These are phyloP conservation scores for Sesia apiformis DNA, from an alignment of 2,888 invertebrate species.

Conservation along the genomic window DNA sequence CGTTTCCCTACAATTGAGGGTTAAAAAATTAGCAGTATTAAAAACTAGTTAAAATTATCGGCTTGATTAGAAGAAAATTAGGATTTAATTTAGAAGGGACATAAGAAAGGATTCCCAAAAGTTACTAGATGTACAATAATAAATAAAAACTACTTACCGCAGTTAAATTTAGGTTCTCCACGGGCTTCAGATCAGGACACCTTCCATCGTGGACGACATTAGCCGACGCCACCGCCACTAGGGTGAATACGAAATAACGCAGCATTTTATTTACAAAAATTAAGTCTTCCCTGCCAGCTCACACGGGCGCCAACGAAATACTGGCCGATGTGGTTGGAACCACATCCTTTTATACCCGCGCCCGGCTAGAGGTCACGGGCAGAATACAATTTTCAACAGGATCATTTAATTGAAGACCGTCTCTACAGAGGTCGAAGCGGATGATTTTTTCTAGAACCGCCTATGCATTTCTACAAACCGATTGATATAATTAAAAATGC, in stretches of 20 bases:
- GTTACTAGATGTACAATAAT: neutral
- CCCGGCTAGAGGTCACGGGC: slow-evolving; percentile 42
- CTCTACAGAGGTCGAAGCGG: slow-evolving; percentile 12
- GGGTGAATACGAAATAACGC: slow-evolving; percentile 25
- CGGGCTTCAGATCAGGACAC: slow-evolving; percentile 44
- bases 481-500: neutral
- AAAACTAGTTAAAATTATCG: too few species aligned
- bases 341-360: slow-evolving; percentile 38
- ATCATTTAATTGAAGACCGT: slow-evolving; percentile 37
- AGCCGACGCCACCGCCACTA: slow-evolving; percentile 39
- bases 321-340: slow-evolving; percentile 19
- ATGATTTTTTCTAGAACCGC: slow-evolving; percentile 20
- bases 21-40: too few species aligned
- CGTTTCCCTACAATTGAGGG: too few species aligned
- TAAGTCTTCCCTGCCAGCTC: slow-evolving; percentile 16
- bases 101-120: neutral
- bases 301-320: slow-evolving; percentile 26
- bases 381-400: slow-evolving; percentile 31
- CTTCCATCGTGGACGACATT: slow-evolving; percentile 37
- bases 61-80: too few species aligned
- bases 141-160: slow-evolving; percentile 18
- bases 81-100: too few species aligned
- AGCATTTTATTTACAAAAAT: slow-evolving; percentile 31
- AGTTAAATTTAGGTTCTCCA: slow-evolving; percentile 44
- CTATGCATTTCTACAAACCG: slow-evolving; percentile 1